phyloP scores from a whole-genome alignment of 2,797 vertebrate species.

The Artibeus jamaicensis region DNA sequence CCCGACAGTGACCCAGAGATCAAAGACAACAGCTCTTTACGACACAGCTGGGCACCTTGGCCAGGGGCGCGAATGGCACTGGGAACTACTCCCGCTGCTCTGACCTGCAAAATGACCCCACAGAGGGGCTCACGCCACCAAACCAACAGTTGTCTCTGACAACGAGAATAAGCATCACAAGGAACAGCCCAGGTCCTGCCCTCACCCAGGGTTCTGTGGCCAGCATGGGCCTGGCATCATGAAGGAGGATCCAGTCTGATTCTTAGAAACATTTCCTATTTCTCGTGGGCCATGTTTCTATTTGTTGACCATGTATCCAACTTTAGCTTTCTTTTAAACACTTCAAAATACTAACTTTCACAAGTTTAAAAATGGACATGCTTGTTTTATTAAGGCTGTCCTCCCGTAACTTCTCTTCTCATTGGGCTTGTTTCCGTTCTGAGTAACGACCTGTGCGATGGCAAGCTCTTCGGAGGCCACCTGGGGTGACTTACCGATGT shows the following conservation, averaged over 20 bases:
- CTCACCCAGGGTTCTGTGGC: background rate
- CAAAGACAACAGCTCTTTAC: background rate
- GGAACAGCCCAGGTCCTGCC: background rate
- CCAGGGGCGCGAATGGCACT: background rate
- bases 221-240: background rate
- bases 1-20: background rate
- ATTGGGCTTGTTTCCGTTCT: background rate
- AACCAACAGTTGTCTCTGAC: background rate
- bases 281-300: background rate
- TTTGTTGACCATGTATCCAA: background rate
- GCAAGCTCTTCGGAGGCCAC: background rate
- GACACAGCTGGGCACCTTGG: background rate
- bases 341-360: background rate
- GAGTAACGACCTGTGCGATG: background rate
- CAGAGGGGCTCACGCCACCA: background rate
- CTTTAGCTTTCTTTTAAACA: background rate
- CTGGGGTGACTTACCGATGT: slow-evolving; percentile 89
- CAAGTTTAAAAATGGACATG: background rate
- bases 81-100: background rate
- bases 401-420: background rate
- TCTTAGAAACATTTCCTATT: background rate
- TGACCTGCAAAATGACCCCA: background rate
- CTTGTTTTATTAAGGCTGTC: background rate
- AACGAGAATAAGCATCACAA: background rate
- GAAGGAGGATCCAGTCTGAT: background rate